phyloP scores from a whole-genome alignment of 2,888 invertebrate species.

The Neocrepidodera transversa region DNA sequence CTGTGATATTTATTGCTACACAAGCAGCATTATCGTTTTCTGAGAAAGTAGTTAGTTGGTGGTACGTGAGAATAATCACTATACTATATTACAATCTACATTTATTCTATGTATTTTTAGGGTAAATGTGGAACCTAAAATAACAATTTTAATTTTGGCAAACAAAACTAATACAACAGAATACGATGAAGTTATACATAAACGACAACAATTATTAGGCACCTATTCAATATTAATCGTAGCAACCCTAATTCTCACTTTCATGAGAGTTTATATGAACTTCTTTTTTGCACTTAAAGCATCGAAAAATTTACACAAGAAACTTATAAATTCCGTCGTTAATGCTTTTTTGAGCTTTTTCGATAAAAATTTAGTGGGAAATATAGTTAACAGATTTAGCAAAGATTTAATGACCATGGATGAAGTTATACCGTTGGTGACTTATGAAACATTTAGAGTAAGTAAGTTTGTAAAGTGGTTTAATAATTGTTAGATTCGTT shows the following conservation, averaged over 20 bases:
- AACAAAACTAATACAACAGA: slow-evolving; percentile 38
- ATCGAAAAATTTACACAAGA: slow-evolving; percentile 66
- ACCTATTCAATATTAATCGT: slow-evolving; percentile 37
- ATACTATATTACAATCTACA: background rate
- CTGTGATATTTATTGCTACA: slow-evolving; percentile 43
- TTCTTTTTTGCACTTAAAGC: slow-evolving; percentile 45
- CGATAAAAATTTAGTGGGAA: slow-evolving; percentile 70
- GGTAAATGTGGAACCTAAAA: slow-evolving; percentile 41
- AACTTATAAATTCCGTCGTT: slow-evolving; percentile 62
- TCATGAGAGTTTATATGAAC: slow-evolving; percentile 38
- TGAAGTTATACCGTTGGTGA: slow-evolving; percentile 61
- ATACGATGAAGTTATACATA: slow-evolving; percentile 19
- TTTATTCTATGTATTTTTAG: slow-evolving; percentile 33
- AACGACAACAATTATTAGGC: slow-evolving; percentile 34
- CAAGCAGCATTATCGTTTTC: slow-evolving; percentile 45
- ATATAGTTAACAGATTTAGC: slow-evolving; percentile 74
- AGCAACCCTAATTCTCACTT: slow-evolving; percentile 29
- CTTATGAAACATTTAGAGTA: slow-evolving; percentile 46
- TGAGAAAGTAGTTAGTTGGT: slow-evolving; percentile 48
- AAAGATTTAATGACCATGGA: slow-evolving; percentile 72
- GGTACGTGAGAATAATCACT: slow-evolving; percentile 42
- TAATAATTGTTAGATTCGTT: background rate
- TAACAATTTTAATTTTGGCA: slow-evolving; percentile 23
- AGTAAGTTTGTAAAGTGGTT: slow-evolving; percentile 17
- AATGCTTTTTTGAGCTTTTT: slow-evolving; percentile 72